Evolutionary conservation across 2,797 vertebrate genomes (phyloP).

Genomic region (Synanceia verrucosa): DNA sequence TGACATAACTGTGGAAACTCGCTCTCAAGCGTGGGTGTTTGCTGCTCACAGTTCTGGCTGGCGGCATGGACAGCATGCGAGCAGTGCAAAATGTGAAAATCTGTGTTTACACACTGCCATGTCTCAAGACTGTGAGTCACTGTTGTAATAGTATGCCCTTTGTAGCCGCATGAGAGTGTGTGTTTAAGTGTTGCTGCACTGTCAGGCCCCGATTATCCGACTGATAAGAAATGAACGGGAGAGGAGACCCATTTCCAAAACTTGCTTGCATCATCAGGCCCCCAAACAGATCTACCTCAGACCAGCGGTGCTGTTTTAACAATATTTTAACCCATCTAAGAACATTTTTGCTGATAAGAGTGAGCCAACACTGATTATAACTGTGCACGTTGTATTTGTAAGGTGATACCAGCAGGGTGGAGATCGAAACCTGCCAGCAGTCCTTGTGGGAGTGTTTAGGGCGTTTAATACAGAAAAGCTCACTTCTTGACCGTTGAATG

Average conservation of each 20-base stretch:
- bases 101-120: constrained; percentile 56
- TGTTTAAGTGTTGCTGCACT: constrained; percentile 5
- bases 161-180: constrained; percentile 13
- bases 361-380: not conserved
- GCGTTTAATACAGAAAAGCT: constrained; percentile 4
- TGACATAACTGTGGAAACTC: not conserved
- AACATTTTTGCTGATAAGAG: not conserved
- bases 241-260: constrained; percentile 2
- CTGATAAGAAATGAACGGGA: constrained; percentile 15
- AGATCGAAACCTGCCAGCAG: constrained; percentile 38
- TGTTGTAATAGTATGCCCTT: constrained; percentile 41
- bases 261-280: not conserved
- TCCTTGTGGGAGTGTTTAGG: constrained; percentile 24
- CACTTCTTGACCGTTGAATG: not conserved
- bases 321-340: not conserved
- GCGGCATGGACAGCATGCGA: constrained; percentile 17
- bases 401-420: constrained; percentile 56
- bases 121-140: constrained; percentile 57
- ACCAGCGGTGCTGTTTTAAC: not conserved
- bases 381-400: constrained; percentile 2
- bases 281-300: not conserved
- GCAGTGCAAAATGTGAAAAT: constrained; percentile 38
- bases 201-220: constrained; percentile 21
- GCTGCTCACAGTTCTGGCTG: constrained; percentile 17
- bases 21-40: constrained; percentile 20